Evolutionary conservation across 1,140 invertebrate species (phyloP), one percentile per base, ranked within the genome.

Genomic region (Drosophila ficusphila): DNA sequence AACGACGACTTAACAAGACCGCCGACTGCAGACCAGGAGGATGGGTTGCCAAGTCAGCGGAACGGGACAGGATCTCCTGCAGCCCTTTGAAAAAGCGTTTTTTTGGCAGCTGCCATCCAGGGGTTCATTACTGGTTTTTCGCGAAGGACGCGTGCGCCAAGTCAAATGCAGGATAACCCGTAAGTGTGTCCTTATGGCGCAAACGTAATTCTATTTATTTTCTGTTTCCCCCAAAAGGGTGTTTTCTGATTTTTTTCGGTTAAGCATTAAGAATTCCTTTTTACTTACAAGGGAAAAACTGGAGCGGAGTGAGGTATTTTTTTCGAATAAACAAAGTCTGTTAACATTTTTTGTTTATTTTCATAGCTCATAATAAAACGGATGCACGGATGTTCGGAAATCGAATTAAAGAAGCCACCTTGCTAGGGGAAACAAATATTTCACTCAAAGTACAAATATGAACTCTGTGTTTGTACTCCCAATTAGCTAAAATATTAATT

Each of bases 1-100:
- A 89, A 64, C 77, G 60, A 36, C 29, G 65, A 69, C 65, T 89
- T 89, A 67, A 81, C 76, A 70, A 77, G 70, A 78, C 79, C 82
- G 48, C 65, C 67, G 65, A 69, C 41, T 62, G 12, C 31, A 51
- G 21, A 42, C 36, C 39, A 39, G 19, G 23, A 33, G 29, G 61
- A 67, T 52, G 60, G 36, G 39, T 68, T 52, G 53, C 33, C 42
- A 34, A 34, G 71, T 64, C 51, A 54, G 64, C 47, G 23, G 19
- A 61, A 52, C 25, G 46, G 56, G 33, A 16, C 48, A 49, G 49
- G 49, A 29, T 29, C 21, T 46, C 48, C 36, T 18, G 51, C 68
- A 62, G 78, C 74, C 61, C 73, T 73, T 82, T 74, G 36, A 27
- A 7, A 58, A 47, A 14, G 4, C 23, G 21, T 25, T 69, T 25